These are phyloP conservation scores for Agrotis puta DNA, from an alignment of 2,888 invertebrate species.

Conservation along the genomic window DNA sequence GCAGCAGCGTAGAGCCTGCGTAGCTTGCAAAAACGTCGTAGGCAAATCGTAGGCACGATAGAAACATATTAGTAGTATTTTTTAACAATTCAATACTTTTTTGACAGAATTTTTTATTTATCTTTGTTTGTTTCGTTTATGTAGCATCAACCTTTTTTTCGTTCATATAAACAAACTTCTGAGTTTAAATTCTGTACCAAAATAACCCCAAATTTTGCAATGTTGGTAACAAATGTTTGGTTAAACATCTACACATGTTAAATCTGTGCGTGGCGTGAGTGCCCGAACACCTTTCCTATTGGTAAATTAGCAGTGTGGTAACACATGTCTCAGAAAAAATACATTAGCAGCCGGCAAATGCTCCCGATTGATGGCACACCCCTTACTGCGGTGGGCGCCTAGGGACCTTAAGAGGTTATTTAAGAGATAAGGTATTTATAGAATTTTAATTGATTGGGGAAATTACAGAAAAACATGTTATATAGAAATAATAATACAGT, in stretches of 20 bases:
- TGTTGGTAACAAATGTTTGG: slow-evolving; percentile 51
- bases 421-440: slow-evolving; percentile 1
- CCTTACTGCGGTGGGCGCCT: slow-evolving; percentile 43
- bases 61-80: background rate
- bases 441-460: slow-evolving; percentile 6
- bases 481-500: no score
- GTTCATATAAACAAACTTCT: background rate
- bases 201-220: slow-evolving; percentile 36
- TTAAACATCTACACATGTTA: slow-evolving; percentile 64
- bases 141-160: background rate
- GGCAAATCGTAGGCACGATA: no score
- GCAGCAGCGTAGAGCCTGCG: background rate
- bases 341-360: slow-evolving; percentile 88
- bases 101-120: no score
- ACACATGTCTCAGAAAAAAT: slow-evolving; percentile 89
- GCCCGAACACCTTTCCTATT: slow-evolving; percentile 71
- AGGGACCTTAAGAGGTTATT: slow-evolving; percentile 25
- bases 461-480: background rate
- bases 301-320: slow-evolving; percentile 86
- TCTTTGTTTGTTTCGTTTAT: no score
- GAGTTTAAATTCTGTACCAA: background rate
- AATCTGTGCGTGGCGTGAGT: slow-evolving; percentile 58
- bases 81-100: background rate
- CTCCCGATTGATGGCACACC: slow-evolving; percentile 72
- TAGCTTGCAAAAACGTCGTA: background rate